A percentile compares a stretch with the other conserved stretches of the same genome.
Evolutionary conservation across 1,140 invertebrate species (phyloP).

Genomic region (Drosophila carrolli): DNA sequence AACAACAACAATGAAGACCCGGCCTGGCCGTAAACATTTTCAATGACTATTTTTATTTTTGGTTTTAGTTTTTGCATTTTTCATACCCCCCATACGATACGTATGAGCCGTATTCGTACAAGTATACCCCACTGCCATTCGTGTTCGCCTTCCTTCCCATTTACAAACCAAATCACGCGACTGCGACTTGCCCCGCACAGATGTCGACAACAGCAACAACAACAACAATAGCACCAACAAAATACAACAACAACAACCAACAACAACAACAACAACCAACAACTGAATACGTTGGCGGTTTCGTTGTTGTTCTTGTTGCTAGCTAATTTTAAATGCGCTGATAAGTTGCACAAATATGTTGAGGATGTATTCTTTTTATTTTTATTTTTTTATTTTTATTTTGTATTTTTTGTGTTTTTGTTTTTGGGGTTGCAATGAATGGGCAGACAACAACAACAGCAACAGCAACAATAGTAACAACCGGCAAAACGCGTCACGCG

Average conservation of each 20-base stretch:
- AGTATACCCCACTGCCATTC: not conserved
- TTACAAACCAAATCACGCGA: slow-evolving; percentile 81
- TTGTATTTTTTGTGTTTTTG: slow-evolving; percentile 14
- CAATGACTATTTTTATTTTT: slow-evolving; percentile 78
- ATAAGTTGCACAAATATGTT: slow-evolving; percentile 80
- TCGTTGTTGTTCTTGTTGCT: slow-evolving; percentile 27
- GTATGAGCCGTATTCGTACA: slow-evolving; percentile 1
- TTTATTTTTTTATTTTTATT: slow-evolving; percentile 11
- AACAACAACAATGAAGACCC: slow-evolving; percentile 33
- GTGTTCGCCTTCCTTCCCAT: slow-evolving; percentile 58
- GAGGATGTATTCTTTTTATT: slow-evolving; percentile 58
- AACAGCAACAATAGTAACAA: slow-evolving; percentile 19
- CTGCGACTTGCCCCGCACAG: slow-evolving; percentile 63
- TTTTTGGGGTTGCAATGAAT: slow-evolving; percentile 56
- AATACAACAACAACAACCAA: slow-evolving; percentile 18
- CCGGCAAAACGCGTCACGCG: slow-evolving; percentile 47
- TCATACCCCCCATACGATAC: not conserved
- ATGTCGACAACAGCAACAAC: slow-evolving; percentile 64
- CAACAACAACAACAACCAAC: slow-evolving; percentile 27
- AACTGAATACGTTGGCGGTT: slow-evolving; percentile 50
- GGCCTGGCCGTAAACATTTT: slow-evolving; percentile 70
- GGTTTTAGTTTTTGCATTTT: slow-evolving; percentile 75
- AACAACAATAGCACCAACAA: slow-evolving; percentile 4
- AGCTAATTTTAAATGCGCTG: slow-evolving; percentile 80
- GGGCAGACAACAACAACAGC: slow-evolving; percentile 30